These are phyloP conservation scores for Drosophila pullipes DNA, from an alignment of 2,888 invertebrate genomes.

Conservation along the genomic window DNA sequence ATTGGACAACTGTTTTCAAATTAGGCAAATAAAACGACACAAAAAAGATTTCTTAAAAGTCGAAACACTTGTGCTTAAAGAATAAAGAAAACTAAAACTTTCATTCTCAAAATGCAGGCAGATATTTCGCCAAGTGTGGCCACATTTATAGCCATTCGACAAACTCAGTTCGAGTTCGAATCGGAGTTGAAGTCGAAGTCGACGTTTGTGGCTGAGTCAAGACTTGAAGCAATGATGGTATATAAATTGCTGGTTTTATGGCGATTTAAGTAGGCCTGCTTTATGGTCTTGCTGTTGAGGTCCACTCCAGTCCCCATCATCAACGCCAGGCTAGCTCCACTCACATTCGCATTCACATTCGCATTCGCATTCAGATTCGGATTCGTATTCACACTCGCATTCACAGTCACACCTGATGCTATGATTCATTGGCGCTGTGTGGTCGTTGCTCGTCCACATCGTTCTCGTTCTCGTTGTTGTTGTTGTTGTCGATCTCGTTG, in stretches of 20 bases:
- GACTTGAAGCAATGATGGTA: conserved; percentile 56
- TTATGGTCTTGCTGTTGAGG: conserved; percentile 62
- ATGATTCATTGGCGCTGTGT: conserved; percentile 72
- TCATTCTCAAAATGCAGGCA: not conserved
- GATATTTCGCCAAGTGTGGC: conserved; percentile 3
- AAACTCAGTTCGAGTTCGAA: conserved; percentile 6
- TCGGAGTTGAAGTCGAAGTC: not conserved
- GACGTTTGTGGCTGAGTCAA: conserved; percentile 6
- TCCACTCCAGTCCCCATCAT: conserved; percentile 19
- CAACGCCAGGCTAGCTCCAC: conserved; percentile 9
- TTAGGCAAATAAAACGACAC: not conserved
- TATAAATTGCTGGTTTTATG: conserved; percentile 83
- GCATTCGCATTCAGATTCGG: conserved; percentile 10
- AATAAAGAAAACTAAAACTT: not conserved
- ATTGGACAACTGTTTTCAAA: not conserved
- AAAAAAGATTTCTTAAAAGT: not conserved
- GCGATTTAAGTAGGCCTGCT: conserved; percentile 81
- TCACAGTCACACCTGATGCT: conserved; percentile 37
- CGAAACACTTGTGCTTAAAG: fast-evolving
- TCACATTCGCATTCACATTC: conserved; percentile 16
- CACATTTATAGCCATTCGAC: not conserved
- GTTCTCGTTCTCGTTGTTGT: conserved; percentile 5
- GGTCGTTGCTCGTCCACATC: conserved; percentile 55
- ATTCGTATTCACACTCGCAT: conserved; percentile 25
- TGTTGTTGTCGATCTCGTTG: conserved; percentile 6